Percentiles rank a stretch among this genome's conserved stretches.
phyloP scores from a whole-genome alignment of 2,888 invertebrate species.

The Dorcus hopei region DNA sequence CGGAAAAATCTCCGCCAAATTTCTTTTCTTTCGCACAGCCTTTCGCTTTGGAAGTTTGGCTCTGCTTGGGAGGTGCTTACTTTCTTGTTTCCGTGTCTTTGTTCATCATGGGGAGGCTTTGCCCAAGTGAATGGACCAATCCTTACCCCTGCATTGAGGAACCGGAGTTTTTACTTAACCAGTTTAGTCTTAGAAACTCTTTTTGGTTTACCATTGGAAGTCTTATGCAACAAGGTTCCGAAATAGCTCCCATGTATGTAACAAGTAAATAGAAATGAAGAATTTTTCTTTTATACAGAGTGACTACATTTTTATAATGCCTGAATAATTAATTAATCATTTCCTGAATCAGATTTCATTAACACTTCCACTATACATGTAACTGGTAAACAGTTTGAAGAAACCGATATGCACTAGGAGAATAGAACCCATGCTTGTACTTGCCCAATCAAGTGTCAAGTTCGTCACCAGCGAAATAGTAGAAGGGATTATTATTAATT shows the following conservation, averaged over 20 bases:
- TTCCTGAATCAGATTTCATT: no score
- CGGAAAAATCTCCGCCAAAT: conserved; percentile 61
- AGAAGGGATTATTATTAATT: no score
- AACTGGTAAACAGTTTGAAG: no score
- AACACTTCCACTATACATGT: no score
- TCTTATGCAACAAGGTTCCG: conserved; percentile 64
- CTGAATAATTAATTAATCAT: no score
- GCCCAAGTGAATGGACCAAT: conserved; percentile 65
- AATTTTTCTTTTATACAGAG: not conserved
- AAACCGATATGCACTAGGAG: no score
- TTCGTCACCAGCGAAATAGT: no score
- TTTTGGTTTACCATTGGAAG: conserved; percentile 67
- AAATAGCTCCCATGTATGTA: conserved; percentile 66
- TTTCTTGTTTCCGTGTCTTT: conserved; percentile 61
- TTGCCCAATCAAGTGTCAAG: no score
- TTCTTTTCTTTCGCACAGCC: conserved; percentile 72
- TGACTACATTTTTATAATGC: no score
- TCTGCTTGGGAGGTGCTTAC: conserved; percentile 63
- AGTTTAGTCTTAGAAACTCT: conserved; percentile 59
- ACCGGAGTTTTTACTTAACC: conserved; percentile 61
- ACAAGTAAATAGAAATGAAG: conserved; percentile 4
- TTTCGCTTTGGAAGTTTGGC: conserved; percentile 76
- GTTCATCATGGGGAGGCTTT: conserved; percentile 59
- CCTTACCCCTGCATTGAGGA: conserved; percentile 61
- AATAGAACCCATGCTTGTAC: no score